Evolutionary conservation across 2,113 vertebrate species (phyloP).

Genomic region (Oreotragus oreotragus): DNA sequence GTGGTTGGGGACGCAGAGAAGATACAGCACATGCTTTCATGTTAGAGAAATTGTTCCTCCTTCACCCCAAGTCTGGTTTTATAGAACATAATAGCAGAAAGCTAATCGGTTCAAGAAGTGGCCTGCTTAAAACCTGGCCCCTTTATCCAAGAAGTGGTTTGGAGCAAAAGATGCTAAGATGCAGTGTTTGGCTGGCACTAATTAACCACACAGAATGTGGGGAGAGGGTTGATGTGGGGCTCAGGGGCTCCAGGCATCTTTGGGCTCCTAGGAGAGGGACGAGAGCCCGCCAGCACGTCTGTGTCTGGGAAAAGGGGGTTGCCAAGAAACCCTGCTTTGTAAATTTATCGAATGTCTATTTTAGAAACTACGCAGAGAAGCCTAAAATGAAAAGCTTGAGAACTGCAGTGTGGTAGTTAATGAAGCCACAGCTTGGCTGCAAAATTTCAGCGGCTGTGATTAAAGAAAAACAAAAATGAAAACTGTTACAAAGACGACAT

Average conservation of each 20-base stretch:
- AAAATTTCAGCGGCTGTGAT: neutral
- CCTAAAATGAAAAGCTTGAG: conserved; percentile 15
- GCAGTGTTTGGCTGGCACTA: neutral
- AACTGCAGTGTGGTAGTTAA: neutral
- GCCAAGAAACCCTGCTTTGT: neutral
- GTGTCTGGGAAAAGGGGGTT: neutral
- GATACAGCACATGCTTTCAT: neutral
- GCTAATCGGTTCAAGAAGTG: neutral
- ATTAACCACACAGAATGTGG: neutral
- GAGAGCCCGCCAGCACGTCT: neutral
- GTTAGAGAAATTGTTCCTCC: neutral
- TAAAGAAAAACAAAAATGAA: neutral
- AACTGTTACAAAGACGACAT: neutral
- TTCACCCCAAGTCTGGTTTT: neutral
- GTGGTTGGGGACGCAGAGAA: neutral
- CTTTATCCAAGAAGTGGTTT: neutral
- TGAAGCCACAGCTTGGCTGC: neutral
- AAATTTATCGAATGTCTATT: neutral
- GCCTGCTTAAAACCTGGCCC: neutral
- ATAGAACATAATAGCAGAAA: neutral
- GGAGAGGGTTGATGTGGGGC: neutral
- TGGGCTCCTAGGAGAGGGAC: neutral
- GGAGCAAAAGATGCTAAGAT: conserved; percentile 6
- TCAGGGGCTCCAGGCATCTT: neutral
- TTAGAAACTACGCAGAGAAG: neutral